Base-by-base conservation (phyloP, 2,888 invertebrate species). In the Beris chalybata region DNA sequence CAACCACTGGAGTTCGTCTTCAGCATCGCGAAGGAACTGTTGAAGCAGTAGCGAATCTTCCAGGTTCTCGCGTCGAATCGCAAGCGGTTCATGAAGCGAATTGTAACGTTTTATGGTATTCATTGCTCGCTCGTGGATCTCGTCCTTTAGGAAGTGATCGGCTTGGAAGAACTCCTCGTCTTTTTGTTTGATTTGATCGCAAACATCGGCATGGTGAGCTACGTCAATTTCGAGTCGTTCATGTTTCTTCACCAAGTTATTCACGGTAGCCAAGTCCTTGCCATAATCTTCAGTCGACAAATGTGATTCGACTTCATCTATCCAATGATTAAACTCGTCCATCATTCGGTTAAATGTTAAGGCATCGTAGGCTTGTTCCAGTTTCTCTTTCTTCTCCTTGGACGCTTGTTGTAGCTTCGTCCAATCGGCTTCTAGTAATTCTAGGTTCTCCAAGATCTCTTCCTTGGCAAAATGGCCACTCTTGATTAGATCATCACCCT, bases 1-100 rank as follows among this genome's bases (percentile, higher is more conserved):
- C n/a, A 97, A 81, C 97, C 97, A 98, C 71, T 90, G 88, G 64
- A 94, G 76, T 79, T 97, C 97, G 76, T 97, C 97, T 68, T 95
- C 93, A 0, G 95, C 91, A 76, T 97, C 97, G 30, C 95, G 84
- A 54, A 91, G 85, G 83, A 96, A 96, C 75, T 95, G 91, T 76
- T 96, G 95, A 70, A 97, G 82, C 54, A 91, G 83, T 4, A 90
- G 86, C 0, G 97, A 93, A 71, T 97, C 97, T 76, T 95, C 93
- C 45, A 99, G 82, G 78, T 96, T 94, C 74, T 97, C 97, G 47
- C 93, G 85, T 0, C 95, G 85, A 70, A 93, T 94, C 77, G 93
- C 92, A 78, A 95, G 89, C 0, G 97, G 97, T 77, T 95, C 95
- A 73, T 91, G 90, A 9, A 97, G 83, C 5, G 90, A 88, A 12